Percentiles rank a stretch among this genome's conserved stretches.
Evolutionary conservation across 2,113 vertebrate species (phyloP).

Genomic region (Rhinoderma darwinii): DNA sequence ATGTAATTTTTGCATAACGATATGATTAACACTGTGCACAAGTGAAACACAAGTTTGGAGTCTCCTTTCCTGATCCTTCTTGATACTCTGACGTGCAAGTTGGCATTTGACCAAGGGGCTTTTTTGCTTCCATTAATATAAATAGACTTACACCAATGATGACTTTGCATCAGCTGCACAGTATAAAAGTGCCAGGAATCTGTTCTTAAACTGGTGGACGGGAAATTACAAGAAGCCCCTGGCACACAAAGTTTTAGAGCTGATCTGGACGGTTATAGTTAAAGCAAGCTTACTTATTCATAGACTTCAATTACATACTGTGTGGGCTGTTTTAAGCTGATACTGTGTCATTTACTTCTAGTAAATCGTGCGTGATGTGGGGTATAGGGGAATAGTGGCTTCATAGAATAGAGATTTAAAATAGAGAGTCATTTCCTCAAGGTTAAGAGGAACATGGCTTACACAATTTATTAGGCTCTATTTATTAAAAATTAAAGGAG

Average conservation of each 20-base stretch:
- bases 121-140: conserved; percentile 50
- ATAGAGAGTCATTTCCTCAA: not conserved
- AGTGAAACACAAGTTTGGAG: conserved; percentile 6
- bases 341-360: conserved; percentile 2
- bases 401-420: not conserved
- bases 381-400: not conserved
- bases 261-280: conserved; percentile 19
- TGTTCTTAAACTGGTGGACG: conserved; percentile 25
- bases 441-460: not conserved
- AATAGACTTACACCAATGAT: conserved; percentile 55
- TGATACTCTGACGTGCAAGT: conserved; percentile 36
- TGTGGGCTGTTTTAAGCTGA: conserved; percentile 9
- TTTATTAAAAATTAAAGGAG: not conserved
- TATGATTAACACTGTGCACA: not conserved
- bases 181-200: conserved; percentile 55
- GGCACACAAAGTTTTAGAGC: not conserved
- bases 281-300: not conserved
- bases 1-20: not conserved
- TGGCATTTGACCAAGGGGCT: conserved; percentile 43
- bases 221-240: conserved; percentile 31
- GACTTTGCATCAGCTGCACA: conserved; percentile 56
- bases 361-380: not conserved
- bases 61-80: conserved; percentile 8
- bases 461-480: not conserved
- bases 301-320: not conserved